Conservation (phyloP, 2,113 vertebrate genomes). For the Coreoperca whiteheadi region DNA sequence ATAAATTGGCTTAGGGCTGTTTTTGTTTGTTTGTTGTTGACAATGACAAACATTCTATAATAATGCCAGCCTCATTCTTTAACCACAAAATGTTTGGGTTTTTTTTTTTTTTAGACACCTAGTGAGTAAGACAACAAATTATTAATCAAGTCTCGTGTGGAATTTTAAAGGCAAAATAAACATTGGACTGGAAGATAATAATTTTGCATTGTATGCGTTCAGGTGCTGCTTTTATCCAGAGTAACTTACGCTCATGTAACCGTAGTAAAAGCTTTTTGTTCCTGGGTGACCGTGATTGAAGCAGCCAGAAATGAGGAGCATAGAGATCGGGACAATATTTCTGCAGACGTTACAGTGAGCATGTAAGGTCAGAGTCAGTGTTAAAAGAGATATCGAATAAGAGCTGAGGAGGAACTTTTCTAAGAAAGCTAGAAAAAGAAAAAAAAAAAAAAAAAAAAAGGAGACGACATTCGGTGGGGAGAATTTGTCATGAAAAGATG, state of each 20-base stretch:
- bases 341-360: background rate
- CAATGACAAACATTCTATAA: background rate
- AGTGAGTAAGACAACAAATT: background rate
- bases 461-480: background rate
- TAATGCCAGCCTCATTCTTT: too few species aligned
- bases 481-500: background rate
- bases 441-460: too few species aligned
- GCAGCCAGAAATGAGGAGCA: constrained; percentile 7
- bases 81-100: background rate
- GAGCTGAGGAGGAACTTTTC: background rate
- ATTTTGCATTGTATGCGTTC: background rate
- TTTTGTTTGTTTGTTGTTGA: too few species aligned
- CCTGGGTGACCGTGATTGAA: background rate
- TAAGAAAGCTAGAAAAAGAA: background rate
- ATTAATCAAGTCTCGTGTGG: background rate
- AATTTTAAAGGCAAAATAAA: background rate
- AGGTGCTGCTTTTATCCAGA: background rate
- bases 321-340: constrained; percentile 3
- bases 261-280: background rate
- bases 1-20: too few species aligned
- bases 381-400: background rate
- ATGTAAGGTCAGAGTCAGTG: background rate
- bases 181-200: background rate
- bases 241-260: background rate
- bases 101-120: too few species aligned